These are phyloP conservation scores for Sphenodon punctatus DNA, from an alignment of 2,797 vertebrate species.

Conservation along the genomic window DNA sequence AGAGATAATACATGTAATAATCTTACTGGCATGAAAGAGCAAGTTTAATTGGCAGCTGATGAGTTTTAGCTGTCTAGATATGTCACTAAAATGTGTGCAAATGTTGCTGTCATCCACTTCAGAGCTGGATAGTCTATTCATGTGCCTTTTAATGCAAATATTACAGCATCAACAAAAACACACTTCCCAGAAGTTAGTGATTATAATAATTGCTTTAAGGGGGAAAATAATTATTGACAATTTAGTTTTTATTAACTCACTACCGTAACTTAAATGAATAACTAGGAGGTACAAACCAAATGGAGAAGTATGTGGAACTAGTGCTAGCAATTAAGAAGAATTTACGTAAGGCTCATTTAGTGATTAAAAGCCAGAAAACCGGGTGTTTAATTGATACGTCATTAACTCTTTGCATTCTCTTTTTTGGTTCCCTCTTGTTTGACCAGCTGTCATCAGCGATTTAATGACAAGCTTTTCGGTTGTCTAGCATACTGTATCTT, in stretches of 20 bases:
- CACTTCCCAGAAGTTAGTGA: constrained; percentile 31
- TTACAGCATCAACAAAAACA: constrained; percentile 5
- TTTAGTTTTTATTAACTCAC: constrained; percentile 39
- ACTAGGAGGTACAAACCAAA: constrained; percentile 26
- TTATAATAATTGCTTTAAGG: constrained; percentile 45
- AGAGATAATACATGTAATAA: constrained; percentile 17
- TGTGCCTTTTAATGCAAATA: not conserved
- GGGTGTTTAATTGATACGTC: not conserved
- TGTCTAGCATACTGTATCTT: not conserved
- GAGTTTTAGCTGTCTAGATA: constrained; percentile 11
- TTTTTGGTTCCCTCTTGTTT: not conserved
- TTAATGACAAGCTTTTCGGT: not conserved
- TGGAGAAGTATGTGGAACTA: too few species aligned
- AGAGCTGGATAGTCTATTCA: constrained; percentile 27
- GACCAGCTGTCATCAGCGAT: not conserved
- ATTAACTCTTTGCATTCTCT: constrained; percentile 11
- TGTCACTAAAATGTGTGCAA: constrained; percentile 33
- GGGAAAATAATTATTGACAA: constrained; percentile 21
- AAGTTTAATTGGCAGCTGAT: constrained; percentile 50
- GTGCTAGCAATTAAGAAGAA: constrained; percentile 30
- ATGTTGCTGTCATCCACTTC: constrained; percentile 10
- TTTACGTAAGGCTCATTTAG: constrained; percentile 21
- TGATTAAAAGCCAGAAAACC: constrained; percentile 45
- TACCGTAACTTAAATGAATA: constrained; percentile 44
- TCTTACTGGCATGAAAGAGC: constrained; percentile 17